A percentile compares a stretch with the other conserved stretches of the same genome.
Evolutionary conservation across 2,797 vertebrate genomes (phyloP).

Genomic region (Thripadectes ignobilis): DNA sequence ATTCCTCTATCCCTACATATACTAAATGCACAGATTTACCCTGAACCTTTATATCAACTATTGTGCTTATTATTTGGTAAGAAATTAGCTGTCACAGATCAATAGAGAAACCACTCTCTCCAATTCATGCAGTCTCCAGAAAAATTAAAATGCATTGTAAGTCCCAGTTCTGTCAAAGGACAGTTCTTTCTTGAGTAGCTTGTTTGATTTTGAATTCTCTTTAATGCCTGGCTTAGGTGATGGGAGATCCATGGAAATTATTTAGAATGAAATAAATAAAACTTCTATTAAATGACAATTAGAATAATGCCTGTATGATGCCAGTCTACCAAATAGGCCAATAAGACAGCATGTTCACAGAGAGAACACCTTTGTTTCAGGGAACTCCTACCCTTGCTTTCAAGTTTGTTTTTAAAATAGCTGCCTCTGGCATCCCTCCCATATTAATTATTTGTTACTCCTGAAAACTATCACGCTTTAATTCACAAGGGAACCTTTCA

Average conservation of each 20-base stretch:
- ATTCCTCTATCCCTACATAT: background rate
- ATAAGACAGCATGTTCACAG: background rate
- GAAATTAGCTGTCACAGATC: background rate
- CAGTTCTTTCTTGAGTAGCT: background rate
- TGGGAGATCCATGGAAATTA: background rate
- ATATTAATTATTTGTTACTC: conserved; percentile 48
- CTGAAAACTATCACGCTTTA: background rate
- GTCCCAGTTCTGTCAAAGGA: conserved; percentile 28
- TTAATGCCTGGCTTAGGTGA: conserved; percentile 13
- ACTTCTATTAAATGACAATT: conserved; percentile 20
- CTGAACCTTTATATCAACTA: background rate
- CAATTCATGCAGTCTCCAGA: background rate
- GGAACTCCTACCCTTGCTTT: conserved; percentile 17
- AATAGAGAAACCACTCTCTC: background rate
- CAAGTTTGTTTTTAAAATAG: conserved; percentile 61
- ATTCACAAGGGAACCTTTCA: background rate
- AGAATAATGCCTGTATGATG: background rate
- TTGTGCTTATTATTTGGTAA: background rate
- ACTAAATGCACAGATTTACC: background rate
- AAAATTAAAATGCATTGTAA: conserved; percentile 29
- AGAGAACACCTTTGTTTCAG: conserved; percentile 17
- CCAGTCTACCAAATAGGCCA: background rate
- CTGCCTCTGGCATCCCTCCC: conserved; percentile 30
- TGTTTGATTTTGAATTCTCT: conserved; percentile 63
- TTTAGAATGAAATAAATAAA: conserved; percentile 2